Base-by-base conservation (phyloP, 2,888 invertebrate species). In the Hirtodrosophila histrioides region DNA sequence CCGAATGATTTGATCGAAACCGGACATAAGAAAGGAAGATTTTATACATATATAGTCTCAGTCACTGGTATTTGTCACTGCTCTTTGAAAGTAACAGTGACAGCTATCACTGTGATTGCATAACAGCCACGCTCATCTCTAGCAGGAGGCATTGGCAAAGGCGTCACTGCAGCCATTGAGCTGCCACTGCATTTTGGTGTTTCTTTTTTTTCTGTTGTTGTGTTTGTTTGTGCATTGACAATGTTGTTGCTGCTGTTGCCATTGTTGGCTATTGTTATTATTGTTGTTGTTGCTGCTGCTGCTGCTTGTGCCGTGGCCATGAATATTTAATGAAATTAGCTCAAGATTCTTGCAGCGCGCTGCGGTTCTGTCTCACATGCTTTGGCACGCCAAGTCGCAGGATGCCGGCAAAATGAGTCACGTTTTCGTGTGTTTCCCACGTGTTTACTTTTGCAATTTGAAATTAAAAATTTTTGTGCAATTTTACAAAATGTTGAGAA, bases 261-360 rank as follows among this genome's bases (percentile, higher is more conserved):
- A n/a, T 53, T 62, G 45, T 46, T 46, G n/a, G 23, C 29, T 29
- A 1, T 40, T 53, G 29, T 46, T 29, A 1, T 40, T 53, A 12
- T 51, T 62, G 29, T 31, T 64, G 48, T 43, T 57, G 56, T 11
- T 37, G 9, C 6, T 57, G 55, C 45, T 56, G 48, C 27, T 57
- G 48, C 29, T 23, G 33, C 53, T 50, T 66, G 69, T 60, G 62
- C 71, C 73, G 62, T 82, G 73, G 76, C 80, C 78, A 78, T 85
- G 86, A 85, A 85, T 85, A 78, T 80, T 84, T 84, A 86, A 86
- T 85, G 84, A 86, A 84, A 85, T 85, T 86, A 85, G 86, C 74
- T 72, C 79, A 69, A 79, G 83, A 67, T 69, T 61, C 80, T 69
- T 77, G 65, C 80, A 74, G 69, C 69, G 69, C 51, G 66, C 49